Evolutionary conservation across 2,888 invertebrate species (phyloP).

Genomic region (Drosophila paranaensis): DNA sequence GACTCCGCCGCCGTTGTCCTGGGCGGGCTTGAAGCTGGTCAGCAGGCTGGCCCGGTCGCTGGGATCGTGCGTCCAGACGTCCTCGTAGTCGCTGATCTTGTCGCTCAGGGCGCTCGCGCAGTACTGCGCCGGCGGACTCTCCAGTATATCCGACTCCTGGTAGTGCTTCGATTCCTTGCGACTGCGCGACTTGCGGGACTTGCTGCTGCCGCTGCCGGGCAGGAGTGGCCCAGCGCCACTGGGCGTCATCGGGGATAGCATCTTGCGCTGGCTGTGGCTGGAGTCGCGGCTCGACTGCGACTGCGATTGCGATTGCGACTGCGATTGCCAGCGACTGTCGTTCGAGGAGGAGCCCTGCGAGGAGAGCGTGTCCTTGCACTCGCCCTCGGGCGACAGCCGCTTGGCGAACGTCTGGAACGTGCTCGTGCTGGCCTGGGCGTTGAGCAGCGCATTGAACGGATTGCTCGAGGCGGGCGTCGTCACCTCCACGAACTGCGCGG

Average conservation of each 20-base stretch:
- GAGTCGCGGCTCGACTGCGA: conserved; percentile 86
- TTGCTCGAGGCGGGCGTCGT: conserved; percentile 83
- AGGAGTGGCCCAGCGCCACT: conserved; percentile 82
- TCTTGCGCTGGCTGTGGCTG: conserved; percentile 85
- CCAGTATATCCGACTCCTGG: conserved; percentile 93
- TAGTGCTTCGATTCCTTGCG: conserved; percentile 89
- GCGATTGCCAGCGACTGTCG: conserved; percentile 82
- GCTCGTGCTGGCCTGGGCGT: conserved; percentile 75
- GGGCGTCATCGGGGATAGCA: conserved; percentile 84
- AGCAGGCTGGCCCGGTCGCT: conserved; percentile 86
- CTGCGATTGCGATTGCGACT: conserved; percentile 83
- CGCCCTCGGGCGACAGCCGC: conserved; percentile 89
- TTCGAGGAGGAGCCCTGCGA: conserved; percentile 87
- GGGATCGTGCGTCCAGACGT: conserved; percentile 93
- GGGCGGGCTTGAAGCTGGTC: conserved; percentile 83
- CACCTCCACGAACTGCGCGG: conserved; percentile 82
- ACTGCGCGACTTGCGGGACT: conserved; percentile 85
- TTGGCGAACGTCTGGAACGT: conserved; percentile 88
- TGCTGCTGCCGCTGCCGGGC: conserved; percentile 77
- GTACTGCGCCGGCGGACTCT: conserved; percentile 93
- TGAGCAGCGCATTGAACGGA: conserved; percentile 75
- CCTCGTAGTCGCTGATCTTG: conserved; percentile 97
- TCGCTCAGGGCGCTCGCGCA: conserved; percentile 95
- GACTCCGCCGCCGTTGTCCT: conserved; percentile 65
- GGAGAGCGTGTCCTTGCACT: conserved; percentile 86